Percentiles rank a stretch among this genome's conserved stretches.
Evolutionary conservation across 2,113 vertebrate species (phyloP).

Genomic region (Pelmatolapia mariae): DNA sequence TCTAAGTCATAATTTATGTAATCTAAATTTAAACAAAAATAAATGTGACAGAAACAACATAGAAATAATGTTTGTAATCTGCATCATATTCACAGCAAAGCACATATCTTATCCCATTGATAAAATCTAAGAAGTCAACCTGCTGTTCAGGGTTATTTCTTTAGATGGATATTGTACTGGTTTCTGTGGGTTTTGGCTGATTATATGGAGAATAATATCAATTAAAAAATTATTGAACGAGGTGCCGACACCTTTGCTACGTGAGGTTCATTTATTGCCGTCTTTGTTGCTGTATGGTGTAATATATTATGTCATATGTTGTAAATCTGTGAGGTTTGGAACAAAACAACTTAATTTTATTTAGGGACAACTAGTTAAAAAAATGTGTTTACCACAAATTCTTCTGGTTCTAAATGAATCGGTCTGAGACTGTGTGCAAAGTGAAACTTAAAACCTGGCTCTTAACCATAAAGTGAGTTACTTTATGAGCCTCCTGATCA

Average conservation of each 20-base stretch:
- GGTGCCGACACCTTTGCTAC: neutral
- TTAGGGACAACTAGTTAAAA: neutral
- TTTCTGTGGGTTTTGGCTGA: neutral
- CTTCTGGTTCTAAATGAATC: neutral
- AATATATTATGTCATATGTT: neutral
- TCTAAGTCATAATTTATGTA: neutral
- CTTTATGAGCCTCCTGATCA: neutral
- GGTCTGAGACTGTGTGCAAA: neutral
- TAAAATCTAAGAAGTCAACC: neutral
- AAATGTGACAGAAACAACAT: neutral
- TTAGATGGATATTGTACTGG: neutral
- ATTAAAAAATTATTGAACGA: neutral
- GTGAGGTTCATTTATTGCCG: neutral
- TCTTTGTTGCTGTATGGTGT: neutral
- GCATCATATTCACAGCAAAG: neutral
- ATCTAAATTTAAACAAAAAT: neutral
- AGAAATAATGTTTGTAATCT: neutral
- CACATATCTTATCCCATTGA: neutral
- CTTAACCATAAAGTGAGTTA: neutral
- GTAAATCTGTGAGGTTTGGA: neutral
- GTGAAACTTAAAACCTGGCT: neutral
- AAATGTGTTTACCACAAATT: neutral
- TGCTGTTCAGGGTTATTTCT: neutral
- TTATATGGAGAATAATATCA: neutral
- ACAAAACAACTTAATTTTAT: neutral